Evolutionary conservation across 2,888 invertebrate species (phyloP).

Genomic region (Steinernema hermaphroditum): DNA sequence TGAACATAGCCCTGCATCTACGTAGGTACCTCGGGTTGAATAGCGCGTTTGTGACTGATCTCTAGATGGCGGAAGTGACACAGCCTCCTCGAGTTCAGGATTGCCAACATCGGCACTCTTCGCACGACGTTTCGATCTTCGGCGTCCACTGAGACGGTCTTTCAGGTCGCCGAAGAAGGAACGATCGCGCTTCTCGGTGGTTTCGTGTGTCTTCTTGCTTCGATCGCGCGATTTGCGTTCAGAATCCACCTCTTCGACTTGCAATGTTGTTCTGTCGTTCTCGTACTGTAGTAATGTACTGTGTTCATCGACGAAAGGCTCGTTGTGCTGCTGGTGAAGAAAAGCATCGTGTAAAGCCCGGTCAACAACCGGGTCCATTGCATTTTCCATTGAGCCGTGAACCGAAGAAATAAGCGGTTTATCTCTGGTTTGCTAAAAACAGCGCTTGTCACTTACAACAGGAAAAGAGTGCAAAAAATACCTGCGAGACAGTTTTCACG

Average conservation of each 20-base stretch:
- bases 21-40: conserved; percentile 37
- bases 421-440: conserved; percentile 42
- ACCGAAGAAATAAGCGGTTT: conserved; percentile 53
- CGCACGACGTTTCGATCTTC: conserved; percentile 49
- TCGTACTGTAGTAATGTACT: neutral
- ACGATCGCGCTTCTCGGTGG: conserved; percentile 48
- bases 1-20: neutral
- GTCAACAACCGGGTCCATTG: conserved; percentile 45
- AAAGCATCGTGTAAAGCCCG: conserved; percentile 1
- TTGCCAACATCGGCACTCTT: conserved; percentile 55
- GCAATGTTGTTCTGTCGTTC: too few relatives aligned
- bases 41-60: conserved; percentile 59
- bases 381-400: conserved; percentile 54
- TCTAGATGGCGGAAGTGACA: conserved; percentile 62
- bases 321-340: neutral
- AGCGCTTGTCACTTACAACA: too few relatives aligned
- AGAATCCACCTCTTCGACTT: neutral
- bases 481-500: conserved; percentile 58
- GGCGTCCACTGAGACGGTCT: conserved; percentile 56
- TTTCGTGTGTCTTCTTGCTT: conserved; percentile 32
- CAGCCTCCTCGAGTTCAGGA: conserved; percentile 59
- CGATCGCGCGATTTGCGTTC: conserved; percentile 29
- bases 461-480: conserved; percentile 25
- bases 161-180: conserved; percentile 64
- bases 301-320: neutral